phyloP scores from a whole-genome alignment of 2,113 vertebrate species.

The Scomber scombrus region DNA sequence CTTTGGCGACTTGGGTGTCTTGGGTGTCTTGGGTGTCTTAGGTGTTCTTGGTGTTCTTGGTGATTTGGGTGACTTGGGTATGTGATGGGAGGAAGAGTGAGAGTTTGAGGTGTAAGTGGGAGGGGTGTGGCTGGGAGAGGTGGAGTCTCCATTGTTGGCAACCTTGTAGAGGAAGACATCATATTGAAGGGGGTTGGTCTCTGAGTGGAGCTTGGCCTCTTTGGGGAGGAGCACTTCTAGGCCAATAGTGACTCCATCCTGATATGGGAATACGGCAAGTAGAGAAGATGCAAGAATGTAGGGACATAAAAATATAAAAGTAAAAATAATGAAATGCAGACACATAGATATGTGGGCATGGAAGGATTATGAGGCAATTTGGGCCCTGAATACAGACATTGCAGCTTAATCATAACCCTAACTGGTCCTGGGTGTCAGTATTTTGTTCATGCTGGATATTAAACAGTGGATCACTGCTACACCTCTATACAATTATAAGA shows the following conservation, averaged over 20 bases:
- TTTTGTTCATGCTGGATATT: too few species aligned
- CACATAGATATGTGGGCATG: conserved; percentile 14
- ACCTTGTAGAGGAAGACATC: conserved; percentile 85
- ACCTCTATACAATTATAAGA: too few species aligned
- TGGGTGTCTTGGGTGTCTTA: conserved; percentile 62
- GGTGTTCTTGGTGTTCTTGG: conserved; percentile 11
- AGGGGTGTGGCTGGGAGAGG: conserved; percentile 36
- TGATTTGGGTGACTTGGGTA: conserved; percentile 67
- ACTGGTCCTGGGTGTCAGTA: too few species aligned
- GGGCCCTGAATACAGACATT: background rate
- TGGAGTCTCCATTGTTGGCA: conserved; percentile 66
- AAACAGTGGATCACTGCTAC: too few species aligned
- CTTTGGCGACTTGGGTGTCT: conserved; percentile 50
- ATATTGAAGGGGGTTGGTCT: conserved; percentile 78
- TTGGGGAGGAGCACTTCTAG: conserved; percentile 86
- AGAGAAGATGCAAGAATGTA: conserved; percentile 61
- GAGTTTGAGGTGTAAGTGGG: conserved; percentile 41
- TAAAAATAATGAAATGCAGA: conserved; percentile 25
- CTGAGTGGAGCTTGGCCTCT: conserved; percentile 78
- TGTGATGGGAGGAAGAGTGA: conserved; percentile 50
- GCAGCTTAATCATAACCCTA: background rate
- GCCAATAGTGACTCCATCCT: conserved; percentile 85
- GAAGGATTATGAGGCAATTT: background rate
- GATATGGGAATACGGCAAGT: conserved; percentile 66
- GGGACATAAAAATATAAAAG: conserved; percentile 37